These are phyloP conservation scores for Notospermus geniculatus DNA, from an alignment of 1,140 invertebrate species.

Conservation along the genomic window DNA sequence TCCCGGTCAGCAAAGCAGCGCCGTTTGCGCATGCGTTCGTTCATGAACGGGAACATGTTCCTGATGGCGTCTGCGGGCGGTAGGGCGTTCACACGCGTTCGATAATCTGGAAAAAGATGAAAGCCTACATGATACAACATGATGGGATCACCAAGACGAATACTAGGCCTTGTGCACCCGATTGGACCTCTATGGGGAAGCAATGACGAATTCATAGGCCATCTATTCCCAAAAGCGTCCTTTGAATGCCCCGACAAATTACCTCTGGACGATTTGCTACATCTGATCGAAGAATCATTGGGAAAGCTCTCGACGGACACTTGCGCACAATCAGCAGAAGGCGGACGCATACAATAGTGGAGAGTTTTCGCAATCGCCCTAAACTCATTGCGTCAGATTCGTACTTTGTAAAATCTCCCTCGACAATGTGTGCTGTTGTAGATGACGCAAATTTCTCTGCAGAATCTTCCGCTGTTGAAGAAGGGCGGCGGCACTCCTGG, in stretches of 20 bases:
- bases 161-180: not conserved
- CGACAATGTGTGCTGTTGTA: slow-evolving; percentile 53
- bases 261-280: no score
- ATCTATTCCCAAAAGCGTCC: no score
- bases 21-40: slow-evolving; percentile 56
- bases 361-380: not conserved
- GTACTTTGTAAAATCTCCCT: slow-evolving; percentile 49
- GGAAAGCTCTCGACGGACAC: no score
- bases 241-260: no score
- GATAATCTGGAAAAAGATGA: slow-evolving; percentile 30
- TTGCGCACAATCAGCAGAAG: no score
- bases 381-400: slow-evolving; percentile 1
- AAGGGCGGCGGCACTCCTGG: slow-evolving; percentile 45
- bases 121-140: not conserved
- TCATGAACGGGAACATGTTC: slow-evolving; percentile 40
- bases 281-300: no score
- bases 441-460: slow-evolving; percentile 53
- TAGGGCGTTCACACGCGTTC: slow-evolving; percentile 31
- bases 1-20: slow-evolving; percentile 58
- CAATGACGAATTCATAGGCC: no score
- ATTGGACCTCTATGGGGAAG: no score
- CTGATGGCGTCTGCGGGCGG: slow-evolving; percentile 36
- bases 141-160: not conserved
- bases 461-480: slow-evolving; percentile 56
- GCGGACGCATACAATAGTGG: no score